Percentiles rank a stretch among this genome's conserved stretches.
Conservation (phyloP, 2,113 vertebrate species). For the Montifringilla adamsi region DNA sequence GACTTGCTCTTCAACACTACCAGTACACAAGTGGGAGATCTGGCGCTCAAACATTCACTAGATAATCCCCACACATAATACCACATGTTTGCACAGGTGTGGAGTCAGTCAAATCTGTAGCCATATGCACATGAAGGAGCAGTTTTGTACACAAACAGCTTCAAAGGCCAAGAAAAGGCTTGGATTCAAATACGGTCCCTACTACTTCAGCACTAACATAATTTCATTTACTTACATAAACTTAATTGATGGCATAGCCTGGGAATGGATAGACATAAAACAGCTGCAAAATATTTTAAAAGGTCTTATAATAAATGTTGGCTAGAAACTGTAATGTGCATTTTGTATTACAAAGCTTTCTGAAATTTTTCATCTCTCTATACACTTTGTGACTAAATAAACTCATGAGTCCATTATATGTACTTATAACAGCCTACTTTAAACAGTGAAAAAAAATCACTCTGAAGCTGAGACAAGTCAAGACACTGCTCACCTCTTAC, state of each 20-base stretch:
- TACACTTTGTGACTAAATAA: background rate
- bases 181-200: background rate
- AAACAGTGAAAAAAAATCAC: background rate
- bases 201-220: background rate
- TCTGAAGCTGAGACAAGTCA: constrained; percentile 6
- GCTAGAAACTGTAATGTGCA: background rate
- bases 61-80: background rate
- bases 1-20: background rate
- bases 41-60: background rate
- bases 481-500: background rate
- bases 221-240: background rate
- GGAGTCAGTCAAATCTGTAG: background rate
- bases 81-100: background rate
- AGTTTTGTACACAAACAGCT: constrained; percentile 16
- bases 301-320: background rate
- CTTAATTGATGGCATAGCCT: constrained; percentile 1
- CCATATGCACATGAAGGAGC: background rate
- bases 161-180: constrained; percentile 21
- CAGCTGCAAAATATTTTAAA: constrained; percentile 18
- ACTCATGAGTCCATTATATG: background rate
- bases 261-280: constrained; percentile 42
- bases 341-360: constrained; percentile 15
- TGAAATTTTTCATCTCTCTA: constrained; percentile 7
- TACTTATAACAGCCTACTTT: background rate
- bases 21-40: background rate